phyloP scores from a whole-genome alignment of 2,888 invertebrate species.

The Rotaria sp. region DNA sequence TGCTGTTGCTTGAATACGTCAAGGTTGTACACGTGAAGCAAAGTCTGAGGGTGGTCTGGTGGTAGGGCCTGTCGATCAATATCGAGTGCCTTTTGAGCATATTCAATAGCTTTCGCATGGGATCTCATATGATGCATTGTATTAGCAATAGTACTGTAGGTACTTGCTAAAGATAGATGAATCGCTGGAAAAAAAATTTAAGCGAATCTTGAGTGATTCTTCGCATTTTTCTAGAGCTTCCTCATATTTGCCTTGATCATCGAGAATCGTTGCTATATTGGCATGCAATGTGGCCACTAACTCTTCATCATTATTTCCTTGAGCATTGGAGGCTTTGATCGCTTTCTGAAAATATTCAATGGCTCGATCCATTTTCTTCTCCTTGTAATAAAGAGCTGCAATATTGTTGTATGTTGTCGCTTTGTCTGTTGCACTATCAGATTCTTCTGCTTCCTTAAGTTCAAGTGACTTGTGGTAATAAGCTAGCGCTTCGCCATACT shows the following conservation, averaged over 20 bases:
- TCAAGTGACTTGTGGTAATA: background rate
- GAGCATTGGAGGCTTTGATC: background rate
- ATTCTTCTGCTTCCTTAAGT: background rate
- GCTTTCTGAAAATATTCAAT: background rate
- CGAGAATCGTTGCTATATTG: background rate
- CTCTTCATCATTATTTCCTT: background rate
- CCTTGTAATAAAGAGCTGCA: background rate
- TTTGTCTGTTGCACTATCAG: background rate
- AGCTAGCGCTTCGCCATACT: background rate
- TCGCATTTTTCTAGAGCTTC: background rate
- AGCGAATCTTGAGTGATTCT: background rate
- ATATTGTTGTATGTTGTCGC: background rate
- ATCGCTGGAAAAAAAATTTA: background rate
- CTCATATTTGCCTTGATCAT: background rate
- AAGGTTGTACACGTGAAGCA: background rate
- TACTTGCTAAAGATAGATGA: background rate
- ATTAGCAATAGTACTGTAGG: background rate
- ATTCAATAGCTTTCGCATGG: background rate
- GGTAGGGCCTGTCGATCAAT: background rate
- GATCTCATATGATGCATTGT: background rate
- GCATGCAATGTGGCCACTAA: background rate
- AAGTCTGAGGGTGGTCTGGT: background rate
- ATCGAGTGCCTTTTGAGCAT: background rate
- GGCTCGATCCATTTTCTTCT: background rate
- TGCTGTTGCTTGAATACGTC: background rate